Evolutionary conservation across 2,888 invertebrate species (phyloP).

Genomic region (Dryomyza anilis): DNA sequence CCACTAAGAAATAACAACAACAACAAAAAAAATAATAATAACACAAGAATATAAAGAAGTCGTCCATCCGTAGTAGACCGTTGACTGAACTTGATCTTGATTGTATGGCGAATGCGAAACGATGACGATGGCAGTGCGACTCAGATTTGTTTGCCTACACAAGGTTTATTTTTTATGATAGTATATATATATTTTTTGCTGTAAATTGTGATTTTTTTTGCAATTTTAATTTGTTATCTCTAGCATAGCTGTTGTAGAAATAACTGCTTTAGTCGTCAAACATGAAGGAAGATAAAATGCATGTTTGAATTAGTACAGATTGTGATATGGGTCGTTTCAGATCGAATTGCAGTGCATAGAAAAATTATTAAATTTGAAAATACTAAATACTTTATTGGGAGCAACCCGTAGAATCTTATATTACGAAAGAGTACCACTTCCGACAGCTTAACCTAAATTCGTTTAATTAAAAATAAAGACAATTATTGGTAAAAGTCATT

Average conservation of each 20-base stretch:
- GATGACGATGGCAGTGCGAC: neutral
- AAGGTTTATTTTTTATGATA: neutral
- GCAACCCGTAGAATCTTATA: no score
- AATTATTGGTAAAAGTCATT: no score
- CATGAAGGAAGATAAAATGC: neutral
- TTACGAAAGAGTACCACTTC: no score
- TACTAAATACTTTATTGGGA: no score
- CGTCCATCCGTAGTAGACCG: neutral
- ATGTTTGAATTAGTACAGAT: no score
- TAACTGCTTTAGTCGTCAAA: neutral
- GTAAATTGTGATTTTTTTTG: neutral
- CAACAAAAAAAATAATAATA: neutral
- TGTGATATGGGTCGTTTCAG: no score
- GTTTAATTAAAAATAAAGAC: no score
- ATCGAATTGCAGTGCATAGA: no score
- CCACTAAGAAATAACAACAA: neutral
- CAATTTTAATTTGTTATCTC: conserved; percentile 4
- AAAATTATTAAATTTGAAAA: no score
- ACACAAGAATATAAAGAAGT: neutral
- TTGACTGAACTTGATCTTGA: conserved; percentile 11
- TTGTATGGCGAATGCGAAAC: neutral
- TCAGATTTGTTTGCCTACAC: neutral
- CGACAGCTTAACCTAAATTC: no score
- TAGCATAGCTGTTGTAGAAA: neutral
- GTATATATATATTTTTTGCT: neutral